Percentiles rank a stretch among this genome's conserved stretches.
These are phyloP conservation scores for Ceraclea dissimilis DNA, from an alignment of 2,888 invertebrate genomes.

Conservation along the genomic window DNA sequence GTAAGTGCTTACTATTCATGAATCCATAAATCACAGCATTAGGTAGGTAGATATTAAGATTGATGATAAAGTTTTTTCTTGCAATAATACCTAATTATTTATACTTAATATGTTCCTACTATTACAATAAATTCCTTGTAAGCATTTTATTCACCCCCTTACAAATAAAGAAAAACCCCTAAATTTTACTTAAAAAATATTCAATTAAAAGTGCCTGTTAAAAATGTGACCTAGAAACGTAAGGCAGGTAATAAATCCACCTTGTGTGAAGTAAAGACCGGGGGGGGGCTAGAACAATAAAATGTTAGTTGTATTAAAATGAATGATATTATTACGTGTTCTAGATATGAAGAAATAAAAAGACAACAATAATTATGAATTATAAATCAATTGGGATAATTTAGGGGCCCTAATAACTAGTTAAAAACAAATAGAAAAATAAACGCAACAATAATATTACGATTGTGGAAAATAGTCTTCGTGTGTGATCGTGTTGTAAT, in stretches of 20 bases:
- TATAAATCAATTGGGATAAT: constrained; percentile 4
- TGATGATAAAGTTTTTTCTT: too few species aligned
- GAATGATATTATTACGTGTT: not conserved
- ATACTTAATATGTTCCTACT: too few species aligned
- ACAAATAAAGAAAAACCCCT: too few species aligned
- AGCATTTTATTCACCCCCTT: too few species aligned
- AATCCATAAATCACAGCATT: too few species aligned
- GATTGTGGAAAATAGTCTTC: not conserved
- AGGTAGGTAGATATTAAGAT: too few species aligned
- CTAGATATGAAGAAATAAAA: not conserved
- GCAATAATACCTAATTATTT: too few species aligned
- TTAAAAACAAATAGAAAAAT: constrained; percentile 13
- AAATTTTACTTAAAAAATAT: not conserved
- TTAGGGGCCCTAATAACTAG: constrained; percentile 12
- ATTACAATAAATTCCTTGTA: too few species aligned
- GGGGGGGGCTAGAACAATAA: too few species aligned
- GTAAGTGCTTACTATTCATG: too few species aligned
- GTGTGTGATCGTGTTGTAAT: too few species aligned
- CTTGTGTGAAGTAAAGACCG: not conserved
- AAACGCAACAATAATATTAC: not conserved
- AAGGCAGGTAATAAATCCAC: not conserved
- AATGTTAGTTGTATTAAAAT: not conserved
- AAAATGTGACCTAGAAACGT: not conserved
- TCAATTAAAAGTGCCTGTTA: not conserved
- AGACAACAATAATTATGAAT: constrained; percentile 5